These are phyloP conservation scores for Oxyruncus cristatus DNA, from an alignment of 2,113 vertebrate species.

Conservation along the genomic window DNA sequence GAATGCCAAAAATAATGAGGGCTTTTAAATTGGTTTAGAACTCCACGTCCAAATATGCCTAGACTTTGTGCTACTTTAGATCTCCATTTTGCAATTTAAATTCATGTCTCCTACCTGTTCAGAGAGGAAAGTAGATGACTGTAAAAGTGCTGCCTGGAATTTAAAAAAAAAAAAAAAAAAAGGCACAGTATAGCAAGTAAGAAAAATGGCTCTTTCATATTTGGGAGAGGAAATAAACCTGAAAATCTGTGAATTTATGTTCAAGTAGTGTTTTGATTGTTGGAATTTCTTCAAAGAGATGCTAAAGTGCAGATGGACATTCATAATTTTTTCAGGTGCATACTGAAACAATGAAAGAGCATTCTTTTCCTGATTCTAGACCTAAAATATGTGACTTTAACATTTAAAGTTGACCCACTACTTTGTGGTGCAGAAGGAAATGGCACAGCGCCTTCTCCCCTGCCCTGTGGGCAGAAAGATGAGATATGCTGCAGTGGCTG, in stretches of 20 bases:
- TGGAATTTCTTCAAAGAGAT: not conserved
- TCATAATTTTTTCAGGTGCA: not conserved
- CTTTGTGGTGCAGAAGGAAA: not conserved
- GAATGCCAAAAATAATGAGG: conserved; percentile 41
- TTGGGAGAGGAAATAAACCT: not conserved
- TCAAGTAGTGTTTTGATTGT: not conserved
- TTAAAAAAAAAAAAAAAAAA: not conserved
- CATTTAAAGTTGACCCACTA: not conserved
- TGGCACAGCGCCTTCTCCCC: not conserved
- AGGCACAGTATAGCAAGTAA: not conserved
- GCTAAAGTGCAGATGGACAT: not conserved
- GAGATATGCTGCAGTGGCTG: not conserved
- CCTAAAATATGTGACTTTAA: not conserved
- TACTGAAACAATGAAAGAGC: not conserved
- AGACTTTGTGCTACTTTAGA: conserved; percentile 6
- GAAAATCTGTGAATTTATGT: not conserved
- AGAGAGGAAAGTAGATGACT: not conserved
- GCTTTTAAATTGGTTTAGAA: conserved; percentile 21
- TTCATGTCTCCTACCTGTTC: not conserved
- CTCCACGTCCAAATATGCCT: not conserved
- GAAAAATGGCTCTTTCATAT: not conserved
- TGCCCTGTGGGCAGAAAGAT: not conserved
- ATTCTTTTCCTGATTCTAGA: not conserved
- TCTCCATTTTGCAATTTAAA: conserved; percentile 35
- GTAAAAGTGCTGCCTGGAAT: conserved; percentile 3